These are phyloP conservation scores for Battus philenor DNA, from an alignment of 1,140 invertebrate species.

Conservation along the genomic window DNA sequence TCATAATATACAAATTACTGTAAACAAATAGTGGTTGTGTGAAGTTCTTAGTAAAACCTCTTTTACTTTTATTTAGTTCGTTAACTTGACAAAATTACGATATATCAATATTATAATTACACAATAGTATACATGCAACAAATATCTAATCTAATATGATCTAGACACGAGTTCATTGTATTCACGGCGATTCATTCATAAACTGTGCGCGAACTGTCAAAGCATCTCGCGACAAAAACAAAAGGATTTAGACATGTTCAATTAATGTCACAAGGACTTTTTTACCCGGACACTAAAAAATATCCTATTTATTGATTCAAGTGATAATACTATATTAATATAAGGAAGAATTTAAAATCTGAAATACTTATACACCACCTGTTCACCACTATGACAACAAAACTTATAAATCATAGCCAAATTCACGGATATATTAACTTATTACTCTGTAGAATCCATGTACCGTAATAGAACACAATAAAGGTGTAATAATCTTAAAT, in stretches of 20 bases:
- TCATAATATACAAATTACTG: too few relatives aligned
- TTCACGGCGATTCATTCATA: conserved; percentile 68
- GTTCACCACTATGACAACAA: conserved; percentile 63
- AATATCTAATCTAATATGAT: conserved; percentile 65
- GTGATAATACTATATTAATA: conserved; percentile 29
- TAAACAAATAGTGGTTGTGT: too few relatives aligned
- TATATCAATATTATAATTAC: conserved; percentile 21
- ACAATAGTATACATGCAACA: conserved; percentile 37
- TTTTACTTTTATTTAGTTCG: too few relatives aligned
- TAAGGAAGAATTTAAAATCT: conserved; percentile 36
- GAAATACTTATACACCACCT: conserved; percentile 53
- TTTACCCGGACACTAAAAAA: conserved; percentile 1
- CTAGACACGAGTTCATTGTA: conserved; percentile 67
- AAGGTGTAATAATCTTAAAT: conserved; percentile 21
- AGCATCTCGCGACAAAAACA: conserved; percentile 58
- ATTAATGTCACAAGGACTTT: not conserved
- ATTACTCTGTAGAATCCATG: not conserved
- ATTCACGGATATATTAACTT: not conserved
- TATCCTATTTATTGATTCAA: not conserved
- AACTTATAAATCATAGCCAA: conserved; percentile 8
- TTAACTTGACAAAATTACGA: too few relatives aligned
- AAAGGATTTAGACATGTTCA: conserved; percentile 31
- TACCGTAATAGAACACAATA: not conserved
- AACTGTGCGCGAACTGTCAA: conserved; percentile 65
- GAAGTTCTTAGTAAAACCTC: too few relatives aligned